phyloP scores from a whole-genome alignment of 2,113 vertebrate species.

The Halcyon malimbica region DNA sequence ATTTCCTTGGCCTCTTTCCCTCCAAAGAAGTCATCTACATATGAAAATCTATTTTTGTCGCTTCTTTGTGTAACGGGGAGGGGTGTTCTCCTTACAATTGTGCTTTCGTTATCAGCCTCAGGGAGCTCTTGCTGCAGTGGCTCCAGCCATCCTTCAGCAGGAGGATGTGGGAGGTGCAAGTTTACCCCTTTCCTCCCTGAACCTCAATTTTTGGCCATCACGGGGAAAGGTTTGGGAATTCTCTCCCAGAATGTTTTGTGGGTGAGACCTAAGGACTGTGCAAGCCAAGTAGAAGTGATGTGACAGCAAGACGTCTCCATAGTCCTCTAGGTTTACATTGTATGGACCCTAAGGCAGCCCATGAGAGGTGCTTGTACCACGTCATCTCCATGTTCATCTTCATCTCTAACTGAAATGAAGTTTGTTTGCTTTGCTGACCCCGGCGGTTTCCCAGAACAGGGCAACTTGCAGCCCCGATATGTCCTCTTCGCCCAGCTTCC shows the following conservation, averaged over 20 bases:
- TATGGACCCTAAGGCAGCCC: neutral
- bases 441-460: neutral
- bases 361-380: neutral
- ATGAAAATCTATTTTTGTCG: conserved; percentile 57
- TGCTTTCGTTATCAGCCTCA: neutral
- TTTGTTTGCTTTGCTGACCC: neutral
- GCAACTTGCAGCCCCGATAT: neutral
- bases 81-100: neutral
- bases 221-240: neutral
- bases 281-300: neutral
- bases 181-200: no score
- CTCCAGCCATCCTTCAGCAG: neutral
- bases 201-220: neutral
- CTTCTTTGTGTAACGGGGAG: neutral
- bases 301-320: neutral
- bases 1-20: conserved; percentile 2
- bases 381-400: neutral
- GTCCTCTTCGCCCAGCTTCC: neutral
- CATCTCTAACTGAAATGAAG: neutral
- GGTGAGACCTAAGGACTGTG: neutral
- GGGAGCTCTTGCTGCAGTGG: neutral
- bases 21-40: neutral
- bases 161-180: neutral
- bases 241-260: neutral
- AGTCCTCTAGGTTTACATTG: fast-evolving